Evolutionary conservation across 2,888 invertebrate species (phyloP).

Genomic region (Hartigia nigra): DNA sequence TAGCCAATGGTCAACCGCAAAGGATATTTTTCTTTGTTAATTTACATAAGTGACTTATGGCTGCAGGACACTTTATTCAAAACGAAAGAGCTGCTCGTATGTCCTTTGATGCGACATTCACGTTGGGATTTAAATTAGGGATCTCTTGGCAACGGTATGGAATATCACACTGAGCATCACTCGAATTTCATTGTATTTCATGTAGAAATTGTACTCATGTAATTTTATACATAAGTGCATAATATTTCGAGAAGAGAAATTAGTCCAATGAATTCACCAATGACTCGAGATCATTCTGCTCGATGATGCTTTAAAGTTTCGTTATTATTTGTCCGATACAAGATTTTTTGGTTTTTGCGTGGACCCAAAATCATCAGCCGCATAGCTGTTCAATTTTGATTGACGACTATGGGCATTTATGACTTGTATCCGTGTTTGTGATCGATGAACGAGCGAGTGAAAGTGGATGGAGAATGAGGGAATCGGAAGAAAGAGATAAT

Average conservation of each 20-base stretch:
- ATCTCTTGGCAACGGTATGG: conserved; percentile 32
- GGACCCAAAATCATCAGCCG: no score
- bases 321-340: background rate
- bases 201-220: background rate
- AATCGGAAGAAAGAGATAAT: background rate
- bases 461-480: background rate
- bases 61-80: conserved; percentile 43
- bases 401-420: background rate
- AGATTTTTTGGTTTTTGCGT: background rate
- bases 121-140: conserved; percentile 48
- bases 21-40: conserved; percentile 18
- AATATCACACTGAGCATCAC: conserved; percentile 35
- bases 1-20: background rate
- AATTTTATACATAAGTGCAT: background rate
- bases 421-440: background rate
- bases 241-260: background rate
- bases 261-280: background rate
- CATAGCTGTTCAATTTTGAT: background rate
- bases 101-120: conserved; percentile 55
- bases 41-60: conserved; percentile 60
- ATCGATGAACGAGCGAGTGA: background rate
- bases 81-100: conserved; percentile 32
- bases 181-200: background rate
- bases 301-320: background rate
- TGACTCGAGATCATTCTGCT: background rate